Evolutionary conservation across 2,888 invertebrate genomes (phyloP), one percentile per base, ranked within the genome.

Genomic region (Trisateles emortualis): DNA sequence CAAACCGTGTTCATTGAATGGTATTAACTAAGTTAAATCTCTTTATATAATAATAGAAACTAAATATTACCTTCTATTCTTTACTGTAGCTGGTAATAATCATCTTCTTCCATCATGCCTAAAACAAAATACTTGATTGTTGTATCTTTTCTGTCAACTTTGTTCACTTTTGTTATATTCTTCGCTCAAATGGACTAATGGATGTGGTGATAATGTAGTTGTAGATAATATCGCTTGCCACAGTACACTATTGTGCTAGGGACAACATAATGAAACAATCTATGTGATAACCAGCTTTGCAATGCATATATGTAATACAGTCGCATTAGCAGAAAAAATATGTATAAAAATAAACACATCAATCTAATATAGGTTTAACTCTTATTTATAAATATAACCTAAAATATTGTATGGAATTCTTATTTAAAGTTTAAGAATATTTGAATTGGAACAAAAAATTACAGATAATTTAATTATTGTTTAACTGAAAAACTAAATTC

Each of bases 71-170:
- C 78, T 72, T 60, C 32, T 49, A 35, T 56, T 54, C 17, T 58
- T 71, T 52, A 61, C 50, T 62, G n/a, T n/a, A n/a, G n/a, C n/a
- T n/a, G 62, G 57, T 53, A 62, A 64, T 39, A 51, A 53, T 65
- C 74, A 65, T 73, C 58, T 58, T 70, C 64, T 46, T 43, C 60
- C 64, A 65, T 68, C 24, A 50, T 63, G 64, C 67, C 79, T 80
- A 68, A 47, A 74, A 76, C 69, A 74, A 72, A 72, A 59, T 19
- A 61, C 19, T 52, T 43, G 33, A 14, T 41, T 45, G 3, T 55
- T 51, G 58, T 62, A 72, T 63, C 42, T 49, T 32, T 44, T 29
- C 11, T 19, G 47, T 17, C 8, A 14, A 33, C 0, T 14, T 33
- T 33, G 6, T 6, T 19, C 14, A 42, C 19, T 35, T 47, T 42